Evolutionary conservation across 2,797 vertebrate genomes (phyloP), one percentile per base, ranked within the genome.

Genomic region (Calcarius lapponicus): DNA sequence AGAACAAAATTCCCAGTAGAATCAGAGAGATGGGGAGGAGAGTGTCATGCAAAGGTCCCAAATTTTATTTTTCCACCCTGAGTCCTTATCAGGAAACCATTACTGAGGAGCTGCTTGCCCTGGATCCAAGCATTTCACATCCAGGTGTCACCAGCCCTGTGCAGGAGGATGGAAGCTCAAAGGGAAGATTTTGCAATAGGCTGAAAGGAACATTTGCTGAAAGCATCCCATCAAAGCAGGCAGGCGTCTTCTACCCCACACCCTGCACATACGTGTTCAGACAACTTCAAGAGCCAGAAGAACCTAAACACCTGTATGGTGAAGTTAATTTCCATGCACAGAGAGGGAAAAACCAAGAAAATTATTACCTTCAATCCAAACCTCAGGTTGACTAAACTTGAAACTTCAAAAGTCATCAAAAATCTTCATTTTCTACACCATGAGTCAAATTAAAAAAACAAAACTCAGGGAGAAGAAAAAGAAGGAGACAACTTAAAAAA

Each of bases 221-320:
- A 7, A 83, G 25, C 16, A 45, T 45, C 29, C 2, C 34, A 82
- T 40, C 28, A 76, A 73, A 45, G 32, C 19, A 50, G 24, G 14
- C 53, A 13, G 67, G 50, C 40, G 26, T 72, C n/a, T 19, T 38
- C 50, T 13, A 69, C 51, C 29, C 50, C 86, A 40, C 3, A 0
- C 25, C 29, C 20, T 2, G 2, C 56, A 20, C 0, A 0, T 29
- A 43, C 1, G 0, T 9, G 31, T 47, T 72, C 76, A 61, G 80
- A 61, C n/a, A 85, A 45, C 17, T 8, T 18, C 43, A 70, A 54
- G 36, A 84, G 38, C 29, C 8, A 54, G 8, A 43, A 53, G 11
- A 36, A 70, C 45, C 2, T 9, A 57, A 71, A 60, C 6, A 54
- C 7, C 54, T 51, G 14, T 9, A 9, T 7, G 15, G 2, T 74